These are phyloP conservation scores for Hylia prasina DNA, from an alignment of 2,113 vertebrate species.

Conservation along the genomic window DNA sequence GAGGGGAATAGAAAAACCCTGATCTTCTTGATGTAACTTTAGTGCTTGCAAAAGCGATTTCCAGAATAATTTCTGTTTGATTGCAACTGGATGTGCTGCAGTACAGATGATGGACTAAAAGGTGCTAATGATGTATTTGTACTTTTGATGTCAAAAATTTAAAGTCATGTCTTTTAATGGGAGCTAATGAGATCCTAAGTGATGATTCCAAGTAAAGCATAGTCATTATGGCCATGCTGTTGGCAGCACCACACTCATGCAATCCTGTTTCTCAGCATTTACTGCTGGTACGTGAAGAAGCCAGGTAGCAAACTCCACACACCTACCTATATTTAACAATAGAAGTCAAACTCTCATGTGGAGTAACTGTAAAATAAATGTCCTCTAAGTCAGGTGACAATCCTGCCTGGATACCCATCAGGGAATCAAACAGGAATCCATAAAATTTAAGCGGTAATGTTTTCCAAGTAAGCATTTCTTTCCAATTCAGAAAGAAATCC, in stretches of 20 bases:
- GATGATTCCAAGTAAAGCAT: neutral
- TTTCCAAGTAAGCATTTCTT: neutral
- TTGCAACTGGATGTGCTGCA: neutral
- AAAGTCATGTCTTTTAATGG: neutral
- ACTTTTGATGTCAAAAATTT: neutral
- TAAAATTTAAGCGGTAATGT: neutral
- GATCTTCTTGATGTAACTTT: neutral
- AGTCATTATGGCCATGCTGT: neutral
- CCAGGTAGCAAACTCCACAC: neutral
- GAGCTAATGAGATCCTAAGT: neutral
- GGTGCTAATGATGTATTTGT: neutral
- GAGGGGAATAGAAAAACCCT: neutral
- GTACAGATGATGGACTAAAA: neutral
- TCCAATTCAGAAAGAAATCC: neutral
- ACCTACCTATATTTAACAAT: neutral
- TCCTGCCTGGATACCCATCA: neutral
- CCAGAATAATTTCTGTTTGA: neutral
- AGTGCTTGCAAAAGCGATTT: neutral
- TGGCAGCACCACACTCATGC: accelerated
- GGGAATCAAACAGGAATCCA: neutral
- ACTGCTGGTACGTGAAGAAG: neutral
- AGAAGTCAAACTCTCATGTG: neutral
- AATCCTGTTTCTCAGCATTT: neutral
- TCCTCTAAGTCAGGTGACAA: neutral
- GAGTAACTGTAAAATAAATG: neutral